Conservation (phyloP, 1,140 invertebrate species). For the Diorhabda sublineata region DNA sequence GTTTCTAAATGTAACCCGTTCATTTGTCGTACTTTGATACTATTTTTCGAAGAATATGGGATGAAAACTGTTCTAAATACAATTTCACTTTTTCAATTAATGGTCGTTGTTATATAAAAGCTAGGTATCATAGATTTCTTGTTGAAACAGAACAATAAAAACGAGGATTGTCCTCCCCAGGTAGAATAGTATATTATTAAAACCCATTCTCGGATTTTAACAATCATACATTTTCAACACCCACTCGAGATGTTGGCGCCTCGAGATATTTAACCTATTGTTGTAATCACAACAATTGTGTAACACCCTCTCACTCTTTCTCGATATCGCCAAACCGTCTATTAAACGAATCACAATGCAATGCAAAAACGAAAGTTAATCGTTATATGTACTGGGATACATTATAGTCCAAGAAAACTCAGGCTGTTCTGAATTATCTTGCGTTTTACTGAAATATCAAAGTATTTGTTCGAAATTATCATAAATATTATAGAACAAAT, state of each 20-base stretch:
- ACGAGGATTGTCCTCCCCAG: background rate
- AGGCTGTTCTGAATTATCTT: too few species aligned
- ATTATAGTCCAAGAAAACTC: background rate
- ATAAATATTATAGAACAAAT: too few species aligned
- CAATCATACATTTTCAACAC: conserved; percentile 35
- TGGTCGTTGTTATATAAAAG: too few species aligned
- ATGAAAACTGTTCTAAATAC: too few species aligned
- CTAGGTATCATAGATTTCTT: background rate
- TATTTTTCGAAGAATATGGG: too few species aligned
- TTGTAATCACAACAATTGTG: conserved; percentile 36
- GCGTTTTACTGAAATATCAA: too few species aligned
- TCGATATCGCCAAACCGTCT: conserved; percentile 13
- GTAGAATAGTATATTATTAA: conserved; percentile 24
- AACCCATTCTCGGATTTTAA: conserved; percentile 34
- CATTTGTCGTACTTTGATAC: too few species aligned
- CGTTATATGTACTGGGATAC: background rate
- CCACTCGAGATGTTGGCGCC: conserved; percentile 32
- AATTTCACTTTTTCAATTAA: too few species aligned
- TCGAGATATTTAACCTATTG: conserved; percentile 38
- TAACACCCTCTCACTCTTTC: conserved; percentile 24
- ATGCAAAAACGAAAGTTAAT: conserved; percentile 10
- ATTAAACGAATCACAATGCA: conserved; percentile 21
- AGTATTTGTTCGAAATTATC: too few species aligned
- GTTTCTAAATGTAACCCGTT: too few species aligned
- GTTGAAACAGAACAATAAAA: background rate